Base-by-base conservation (phyloP, 2,888 invertebrate species). In the Coenonympha arcania region DNA sequence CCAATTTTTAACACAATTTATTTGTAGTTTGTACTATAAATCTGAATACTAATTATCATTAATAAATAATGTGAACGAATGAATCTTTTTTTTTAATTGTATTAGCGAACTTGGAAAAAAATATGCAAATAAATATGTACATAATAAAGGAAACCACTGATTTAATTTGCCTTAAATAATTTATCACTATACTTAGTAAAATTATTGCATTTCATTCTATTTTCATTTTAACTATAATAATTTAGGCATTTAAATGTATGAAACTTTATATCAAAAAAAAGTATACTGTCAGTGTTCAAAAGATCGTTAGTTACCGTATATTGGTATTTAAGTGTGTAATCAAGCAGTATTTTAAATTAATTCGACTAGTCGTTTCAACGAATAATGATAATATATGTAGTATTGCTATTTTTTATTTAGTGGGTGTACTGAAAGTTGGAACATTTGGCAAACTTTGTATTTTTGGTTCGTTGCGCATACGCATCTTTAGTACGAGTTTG, bases 291-390 rank as follows among this genome's bases (percentile, higher is more conserved):
- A 22, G 31, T 53, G 46, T 53, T 47, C 24, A 53, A 44, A 50
- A 44, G 37, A 44, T 37, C 39, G 34, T 52, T 45, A 56, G 44
- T 50, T 52, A 51, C 52, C 50, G 52, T 48, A 47, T 49, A 33
- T 31, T 43, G 33, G 20, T 48, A 46, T 56, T 53, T 31, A 49
- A 42, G 30, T 39, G 31, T 52, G 37, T 50, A 54, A 54, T 40
- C 45, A 26, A 46, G 44, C 56, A 59, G 56, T 62, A 60, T 62
- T 61, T 53, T 50, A 56, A 59, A 50, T 51, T 55, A 48, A 56
- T 55, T 55, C 67, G 20, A 42, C 55, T 69, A 69, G 68, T 69
- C 66, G 57, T 55, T 48, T 64, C 68, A 66, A 66, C 68, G 66
- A 67, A 65, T 57, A 50, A 61, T 54, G 19, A 3, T 6, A n/a